phyloP scores from a whole-genome alignment of 2,888 invertebrate species.

The Brassicogethes aeneus region DNA sequence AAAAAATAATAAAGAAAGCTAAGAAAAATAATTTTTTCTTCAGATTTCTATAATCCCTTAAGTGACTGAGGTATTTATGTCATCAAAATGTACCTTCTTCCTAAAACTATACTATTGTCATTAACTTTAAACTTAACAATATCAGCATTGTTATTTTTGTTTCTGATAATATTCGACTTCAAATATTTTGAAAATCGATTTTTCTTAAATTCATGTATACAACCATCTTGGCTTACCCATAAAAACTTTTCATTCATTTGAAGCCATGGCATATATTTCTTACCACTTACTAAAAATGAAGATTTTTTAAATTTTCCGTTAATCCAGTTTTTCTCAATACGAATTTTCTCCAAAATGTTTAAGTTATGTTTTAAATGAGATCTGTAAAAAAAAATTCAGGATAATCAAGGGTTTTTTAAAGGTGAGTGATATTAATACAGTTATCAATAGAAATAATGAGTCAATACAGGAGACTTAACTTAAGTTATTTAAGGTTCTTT shows the following conservation, averaged over 20 bases:
- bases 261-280: conserved; percentile 47
- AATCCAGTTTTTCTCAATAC: conserved; percentile 48
- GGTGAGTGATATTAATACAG: no score
- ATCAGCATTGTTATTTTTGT: not conserved
- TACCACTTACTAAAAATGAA: conserved; percentile 34
- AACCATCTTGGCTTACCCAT: conserved; percentile 40
- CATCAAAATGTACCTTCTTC: conserved; percentile 29
- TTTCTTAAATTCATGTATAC: not conserved
- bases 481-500: no score
- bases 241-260: conserved; percentile 42
- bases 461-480: no score
- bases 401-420: no score
- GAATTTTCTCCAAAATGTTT: conserved; percentile 32
- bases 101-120: conserved; percentile 6
- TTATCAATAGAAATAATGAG: no score
- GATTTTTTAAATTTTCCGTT: conserved; percentile 41
- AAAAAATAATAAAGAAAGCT: no score
- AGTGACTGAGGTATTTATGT: no score
- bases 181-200: not conserved
- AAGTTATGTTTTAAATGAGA: not conserved
- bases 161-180: not conserved
- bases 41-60: no score
- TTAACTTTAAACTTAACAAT: conserved; percentile 5
- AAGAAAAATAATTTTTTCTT: no score
- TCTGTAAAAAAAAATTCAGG: not conserved